phyloP scores from a whole-genome alignment of 37 sponge, comb jelly and placozoan genomes.

The Diacarnus erythraeanus region DNA sequence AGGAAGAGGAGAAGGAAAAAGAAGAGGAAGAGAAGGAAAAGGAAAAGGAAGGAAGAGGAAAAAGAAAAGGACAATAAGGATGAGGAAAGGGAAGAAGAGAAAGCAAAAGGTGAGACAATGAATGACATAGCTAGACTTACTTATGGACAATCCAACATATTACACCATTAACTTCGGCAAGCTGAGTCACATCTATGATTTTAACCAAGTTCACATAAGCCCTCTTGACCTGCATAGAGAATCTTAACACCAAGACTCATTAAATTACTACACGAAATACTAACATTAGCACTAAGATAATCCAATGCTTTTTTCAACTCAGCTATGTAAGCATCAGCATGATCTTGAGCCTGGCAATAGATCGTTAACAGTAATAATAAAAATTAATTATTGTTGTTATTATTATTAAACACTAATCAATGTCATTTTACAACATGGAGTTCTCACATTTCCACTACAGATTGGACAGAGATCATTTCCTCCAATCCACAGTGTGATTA shows the following conservation, averaged over 20 bases:
- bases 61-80: too few relatives aligned
- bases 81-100: too few relatives aligned
- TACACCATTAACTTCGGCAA: not conserved
- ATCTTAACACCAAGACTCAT: not conserved
- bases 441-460: conserved; percentile 42
- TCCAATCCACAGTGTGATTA: conserved; percentile 75
- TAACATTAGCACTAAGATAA: not conserved
- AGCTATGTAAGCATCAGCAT: not conserved
- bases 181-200: conserved; percentile 37
- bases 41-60: too few relatives aligned
- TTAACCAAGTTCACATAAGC: conserved; percentile 45
- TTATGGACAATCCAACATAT: conserved; percentile 21
- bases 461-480: conserved; percentile 75
- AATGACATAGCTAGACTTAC: conserved; percentile 6
- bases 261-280: too few relatives aligned
- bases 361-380: not conserved
- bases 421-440: too few relatives aligned
- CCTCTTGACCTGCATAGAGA: conserved; percentile 46
- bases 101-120: too few relatives aligned
- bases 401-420: too few relatives aligned
- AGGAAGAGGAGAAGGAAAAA: too few relatives aligned
- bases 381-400: conserved; percentile 27
- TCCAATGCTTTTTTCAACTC: not conserved
- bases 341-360: not conserved
- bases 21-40: too few relatives aligned